phyloP scores from a whole-genome alignment of 2,797 vertebrate genomes.

The Cichlasoma orientale region DNA sequence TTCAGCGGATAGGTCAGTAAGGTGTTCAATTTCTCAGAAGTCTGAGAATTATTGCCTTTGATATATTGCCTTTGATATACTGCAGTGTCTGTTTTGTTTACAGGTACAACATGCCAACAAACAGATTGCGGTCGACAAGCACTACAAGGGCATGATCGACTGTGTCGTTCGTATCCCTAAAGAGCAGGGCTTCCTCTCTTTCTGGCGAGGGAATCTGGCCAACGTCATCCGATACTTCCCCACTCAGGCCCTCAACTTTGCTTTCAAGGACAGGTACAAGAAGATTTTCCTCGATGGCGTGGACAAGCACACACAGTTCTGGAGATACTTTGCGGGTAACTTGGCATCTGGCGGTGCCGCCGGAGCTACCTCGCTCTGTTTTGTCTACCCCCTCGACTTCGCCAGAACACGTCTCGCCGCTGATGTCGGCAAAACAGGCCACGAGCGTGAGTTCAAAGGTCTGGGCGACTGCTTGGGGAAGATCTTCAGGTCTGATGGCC shows the following conservation, averaged over 20 bases:
- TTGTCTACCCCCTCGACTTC: slow-evolving; percentile 93
- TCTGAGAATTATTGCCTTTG: background rate
- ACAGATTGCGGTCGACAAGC: slow-evolving; percentile 88
- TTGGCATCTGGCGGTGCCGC: slow-evolving; percentile 91
- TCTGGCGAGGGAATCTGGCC: slow-evolving; percentile 93
- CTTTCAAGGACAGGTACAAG: slow-evolving; percentile 98
- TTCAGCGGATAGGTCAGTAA: too few relatives aligned
- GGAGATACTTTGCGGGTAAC: slow-evolving; percentile 94
- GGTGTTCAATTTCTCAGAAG: too few relatives aligned
- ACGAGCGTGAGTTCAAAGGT: slow-evolving; percentile 85
- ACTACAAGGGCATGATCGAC: slow-evolving; percentile 94
- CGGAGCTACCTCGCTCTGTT: slow-evolving; percentile 91
- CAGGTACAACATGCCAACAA: slow-evolving; percentile 90
- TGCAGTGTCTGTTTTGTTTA: background rate
- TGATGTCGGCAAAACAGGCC: slow-evolving; percentile 87
- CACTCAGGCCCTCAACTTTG: slow-evolving; percentile 94
- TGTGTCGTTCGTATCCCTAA: slow-evolving; percentile 90
- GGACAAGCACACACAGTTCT: slow-evolving; percentile 91
- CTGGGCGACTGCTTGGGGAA: slow-evolving; percentile 89
- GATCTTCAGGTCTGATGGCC: slow-evolving; percentile 86
- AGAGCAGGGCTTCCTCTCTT: slow-evolving; percentile 90
- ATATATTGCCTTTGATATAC: background rate
- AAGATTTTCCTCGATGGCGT: slow-evolving; percentile 90
- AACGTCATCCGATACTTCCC: slow-evolving; percentile 95
- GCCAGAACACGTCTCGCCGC: slow-evolving; percentile 91